Percentiles rank a stretch among this genome's conserved stretches.
phyloP scores from a whole-genome alignment of 2,797 vertebrate species.

The Pipistrellus pygmaeus region DNA sequence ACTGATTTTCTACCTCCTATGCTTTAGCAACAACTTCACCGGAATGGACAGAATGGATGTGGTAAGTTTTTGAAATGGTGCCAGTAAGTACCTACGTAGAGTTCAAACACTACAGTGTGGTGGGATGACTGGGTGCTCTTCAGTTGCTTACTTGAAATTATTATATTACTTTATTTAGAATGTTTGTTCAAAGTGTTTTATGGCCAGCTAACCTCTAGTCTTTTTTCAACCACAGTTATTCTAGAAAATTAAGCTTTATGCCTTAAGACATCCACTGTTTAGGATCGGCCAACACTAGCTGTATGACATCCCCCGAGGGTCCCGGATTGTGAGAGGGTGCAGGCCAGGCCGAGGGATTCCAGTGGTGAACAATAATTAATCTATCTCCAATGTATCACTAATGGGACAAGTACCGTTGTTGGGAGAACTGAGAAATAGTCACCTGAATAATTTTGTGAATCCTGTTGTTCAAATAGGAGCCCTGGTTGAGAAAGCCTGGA shows the following conservation, averaged over 20 bases:
- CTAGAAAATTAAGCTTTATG: background rate
- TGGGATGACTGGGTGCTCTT: background rate
- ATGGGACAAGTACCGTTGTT: background rate
- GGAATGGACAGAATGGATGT: background rate
- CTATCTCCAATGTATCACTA: background rate
- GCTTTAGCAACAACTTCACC: slow-evolving; percentile 22
- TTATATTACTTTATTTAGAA: background rate
- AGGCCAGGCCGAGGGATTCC: too few relatives aligned
- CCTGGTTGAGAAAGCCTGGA: background rate
- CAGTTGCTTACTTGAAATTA: background rate
- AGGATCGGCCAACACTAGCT: too few relatives aligned
- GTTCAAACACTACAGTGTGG: background rate
- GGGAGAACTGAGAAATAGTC: slow-evolving; percentile 1
- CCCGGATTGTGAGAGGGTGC: too few relatives aligned
- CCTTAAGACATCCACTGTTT: background rate
- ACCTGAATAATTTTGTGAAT: background rate
- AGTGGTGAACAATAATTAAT: background rate
- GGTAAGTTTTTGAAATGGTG: slow-evolving; percentile 1
- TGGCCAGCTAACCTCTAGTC: background rate
- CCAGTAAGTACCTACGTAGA: accelerated
- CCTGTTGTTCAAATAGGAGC: background rate
- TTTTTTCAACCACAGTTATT: background rate
- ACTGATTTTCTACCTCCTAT: slow-evolving; percentile 47
- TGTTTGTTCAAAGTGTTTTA: background rate
- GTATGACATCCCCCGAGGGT: too few relatives aligned